Base-by-base conservation (phyloP, 2,797 vertebrate genomes). In the Hirundo rustica region DNA sequence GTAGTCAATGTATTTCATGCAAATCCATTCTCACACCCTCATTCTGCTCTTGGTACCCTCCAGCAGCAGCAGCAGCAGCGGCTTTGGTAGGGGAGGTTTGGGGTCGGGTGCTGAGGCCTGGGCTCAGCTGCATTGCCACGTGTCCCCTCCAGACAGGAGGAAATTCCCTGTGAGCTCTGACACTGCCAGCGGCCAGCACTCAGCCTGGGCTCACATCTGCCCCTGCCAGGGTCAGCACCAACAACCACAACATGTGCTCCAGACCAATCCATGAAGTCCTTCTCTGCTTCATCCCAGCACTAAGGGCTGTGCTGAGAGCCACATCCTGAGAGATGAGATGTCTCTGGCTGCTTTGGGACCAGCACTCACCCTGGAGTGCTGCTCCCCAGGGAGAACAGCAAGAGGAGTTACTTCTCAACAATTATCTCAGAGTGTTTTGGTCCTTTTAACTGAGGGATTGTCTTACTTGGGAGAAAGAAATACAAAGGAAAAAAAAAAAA, bases 351-450 rank as follows among this genome's bases (percentile, higher is more conserved):
- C 66, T 44, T 8, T 53, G 32, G 62, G 44, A 66, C 3, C 34
- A 53, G 21, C 1, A 1, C 2, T 25, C 2, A 1, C 32, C 30
- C 47, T 61, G 34, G 7, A 80, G 42, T n/a, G 4, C 42, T 78
- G 26, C 30, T 79, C 22, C 11, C 7, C 2, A 3, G 11, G 38
- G 36, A 70, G 22, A 17, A 42, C 16, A 79, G 54, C n/a, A 55
- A 54, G 60, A 72, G 38, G 22, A 73, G 45, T 82, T 82, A 76
- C 29, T 91, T 81, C 62, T 91, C 54, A 40, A 16, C 16, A 68
- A 22, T 61, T 75, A 48, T 58, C 79, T n/a, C 22, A 27, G 36
- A 47, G 20, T 18, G 3, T 26, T 16, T 25, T 85, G 60, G 62
- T 51, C 45, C 61, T 91, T 92, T 76, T 36, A 75, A 66, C 25